Conservation (phyloP, 2,797 vertebrate genomes). For the Erethizon dorsatum region DNA sequence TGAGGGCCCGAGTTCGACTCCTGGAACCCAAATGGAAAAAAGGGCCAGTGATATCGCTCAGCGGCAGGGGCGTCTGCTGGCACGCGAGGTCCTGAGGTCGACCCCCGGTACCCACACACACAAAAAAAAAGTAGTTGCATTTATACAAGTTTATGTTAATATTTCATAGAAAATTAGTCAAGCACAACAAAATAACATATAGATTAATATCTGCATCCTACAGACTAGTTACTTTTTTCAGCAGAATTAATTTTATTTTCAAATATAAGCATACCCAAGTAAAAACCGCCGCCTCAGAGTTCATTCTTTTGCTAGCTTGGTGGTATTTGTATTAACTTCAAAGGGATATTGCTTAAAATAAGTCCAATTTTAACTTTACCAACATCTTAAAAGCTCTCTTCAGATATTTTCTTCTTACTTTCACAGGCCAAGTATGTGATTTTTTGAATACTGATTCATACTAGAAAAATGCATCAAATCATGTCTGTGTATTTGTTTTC, state of each 20-base stretch:
- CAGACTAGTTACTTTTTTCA: not conserved
- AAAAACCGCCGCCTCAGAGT: not conserved
- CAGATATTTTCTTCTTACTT: not conserved
- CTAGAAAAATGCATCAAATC: not conserved
- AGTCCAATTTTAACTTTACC: not conserved
- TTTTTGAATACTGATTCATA: not conserved
- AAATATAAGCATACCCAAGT: not conserved
- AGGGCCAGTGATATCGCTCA: too few relatives aligned
- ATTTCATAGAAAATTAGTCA: not conserved
- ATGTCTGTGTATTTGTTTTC: not conserved
- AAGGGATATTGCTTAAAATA: not conserved
- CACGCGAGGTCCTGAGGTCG: too few relatives aligned
- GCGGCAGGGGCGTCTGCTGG: too few relatives aligned
- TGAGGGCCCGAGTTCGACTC: too few relatives aligned
- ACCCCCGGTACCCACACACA: too few relatives aligned
- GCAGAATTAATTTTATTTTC: not conserved
- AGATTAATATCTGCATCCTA: not conserved
- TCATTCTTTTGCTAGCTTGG: not conserved
- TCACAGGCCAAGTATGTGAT: not conserved
- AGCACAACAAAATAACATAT: not conserved
- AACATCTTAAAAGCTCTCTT: not conserved
- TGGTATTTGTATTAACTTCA: not conserved
- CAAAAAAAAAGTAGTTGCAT: not conserved
- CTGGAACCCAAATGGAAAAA: too few relatives aligned
- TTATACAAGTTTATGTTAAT: not conserved